phyloP scores from a whole-genome alignment of 2,113 vertebrate genomes.

The Pseudorasbora parva region DNA sequence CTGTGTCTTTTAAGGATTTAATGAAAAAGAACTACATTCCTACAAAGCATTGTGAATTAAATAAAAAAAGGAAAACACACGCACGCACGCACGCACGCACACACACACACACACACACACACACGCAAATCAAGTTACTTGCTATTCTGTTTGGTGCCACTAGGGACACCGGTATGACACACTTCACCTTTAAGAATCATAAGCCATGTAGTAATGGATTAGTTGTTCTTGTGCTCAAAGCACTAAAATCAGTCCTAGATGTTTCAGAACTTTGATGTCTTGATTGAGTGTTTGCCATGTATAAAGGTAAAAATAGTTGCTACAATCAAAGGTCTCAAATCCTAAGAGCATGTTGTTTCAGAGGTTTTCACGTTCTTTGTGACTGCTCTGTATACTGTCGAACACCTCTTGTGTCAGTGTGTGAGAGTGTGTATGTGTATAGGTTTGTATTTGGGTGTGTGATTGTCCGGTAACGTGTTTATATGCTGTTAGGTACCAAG shows the following conservation, averaged over 20 bases:
- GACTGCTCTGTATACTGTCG: constrained; percentile 14
- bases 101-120: too few species aligned
- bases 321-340: constrained; percentile 46
- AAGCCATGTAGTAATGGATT: constrained; percentile 13
- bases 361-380: constrained; percentile 39
- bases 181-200: constrained; percentile 23
- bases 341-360: constrained; percentile 51
- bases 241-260: not conserved
- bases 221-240: constrained; percentile 1
- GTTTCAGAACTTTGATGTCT: constrained; percentile 29
- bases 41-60: not conserved
- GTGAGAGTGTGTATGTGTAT: constrained; percentile 48
- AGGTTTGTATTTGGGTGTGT: constrained; percentile 35
- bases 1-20: too few species aligned
- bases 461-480: constrained; percentile 50
- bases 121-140: not conserved
- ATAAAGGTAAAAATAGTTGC: constrained; percentile 47
- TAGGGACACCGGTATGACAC: not conserved
- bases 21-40: too few species aligned
- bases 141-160: not conserved
- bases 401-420: constrained; percentile 35
- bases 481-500: constrained; percentile 35
- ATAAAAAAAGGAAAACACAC: too few species aligned
- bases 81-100: too few species aligned
- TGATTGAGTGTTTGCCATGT: constrained; percentile 38